phyloP scores from a whole-genome alignment of 2,113 vertebrate genomes.

The Pycnonotus jocosus region DNA sequence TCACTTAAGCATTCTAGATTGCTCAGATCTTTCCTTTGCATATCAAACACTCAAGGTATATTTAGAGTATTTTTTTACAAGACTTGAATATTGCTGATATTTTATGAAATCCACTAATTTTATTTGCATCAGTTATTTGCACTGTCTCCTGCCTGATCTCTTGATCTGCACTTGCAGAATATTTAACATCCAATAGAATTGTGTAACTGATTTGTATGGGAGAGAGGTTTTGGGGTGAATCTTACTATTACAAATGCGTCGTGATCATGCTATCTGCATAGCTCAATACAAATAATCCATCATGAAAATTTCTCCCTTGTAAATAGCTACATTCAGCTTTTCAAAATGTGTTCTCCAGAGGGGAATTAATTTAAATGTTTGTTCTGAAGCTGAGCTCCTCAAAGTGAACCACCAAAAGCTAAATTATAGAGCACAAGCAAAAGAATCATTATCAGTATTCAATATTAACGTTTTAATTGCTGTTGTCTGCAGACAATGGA shows the following conservation, averaged over 20 bases:
- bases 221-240: not conserved
- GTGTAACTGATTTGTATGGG: not conserved
- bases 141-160: not conserved
- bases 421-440: not conserved
- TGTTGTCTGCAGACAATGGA: slow-evolving; percentile 80
- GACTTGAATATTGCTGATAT: not conserved
- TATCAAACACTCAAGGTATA: not conserved
- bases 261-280: not conserved
- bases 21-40: not conserved
- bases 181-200: not conserved
- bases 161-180: not conserved
- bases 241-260: not conserved
- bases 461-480: not conserved
- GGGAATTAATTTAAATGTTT: not conserved
- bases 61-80: not conserved
- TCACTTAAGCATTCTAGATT: not conserved
- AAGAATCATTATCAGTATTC: not conserved
- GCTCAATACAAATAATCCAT: not conserved
- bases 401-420: not conserved
- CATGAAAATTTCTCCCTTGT: not conserved
- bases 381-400: not conserved
- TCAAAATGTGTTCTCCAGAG: not conserved
- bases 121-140: not conserved
- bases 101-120: not conserved
- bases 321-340: not conserved